Evolutionary conservation across 2,888 invertebrate species (phyloP).

Genomic region (Hydroisotoma schaefferi): DNA sequence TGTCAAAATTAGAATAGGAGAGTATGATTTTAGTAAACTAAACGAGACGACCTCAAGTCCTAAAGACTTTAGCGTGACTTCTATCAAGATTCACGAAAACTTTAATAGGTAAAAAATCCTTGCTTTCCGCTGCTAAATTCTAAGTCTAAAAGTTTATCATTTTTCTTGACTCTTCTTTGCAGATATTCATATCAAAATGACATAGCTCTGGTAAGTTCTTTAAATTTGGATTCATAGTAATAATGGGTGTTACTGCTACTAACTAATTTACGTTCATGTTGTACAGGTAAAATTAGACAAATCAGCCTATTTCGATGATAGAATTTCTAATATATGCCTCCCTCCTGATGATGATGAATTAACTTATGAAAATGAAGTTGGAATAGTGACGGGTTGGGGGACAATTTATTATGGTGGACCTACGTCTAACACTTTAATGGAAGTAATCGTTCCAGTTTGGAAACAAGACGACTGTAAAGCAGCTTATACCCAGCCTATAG

Average conservation of each 20-base stretch:
- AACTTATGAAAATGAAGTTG: constrained; percentile 61
- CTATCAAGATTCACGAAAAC: constrained; percentile 64
- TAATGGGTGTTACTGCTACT: background rate
- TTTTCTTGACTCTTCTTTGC: background rate
- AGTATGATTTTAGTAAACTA: constrained; percentile 67
- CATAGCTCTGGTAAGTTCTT: constrained; percentile 62
- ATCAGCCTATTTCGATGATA: constrained; percentile 51
- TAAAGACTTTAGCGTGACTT: constrained; percentile 63
- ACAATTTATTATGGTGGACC: constrained; percentile 67
- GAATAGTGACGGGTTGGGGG: constrained; percentile 61
- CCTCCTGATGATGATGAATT: constrained; percentile 63
- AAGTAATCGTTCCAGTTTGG: constrained; percentile 77
- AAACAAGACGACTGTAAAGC: constrained; percentile 62
- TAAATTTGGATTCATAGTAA: background rate
- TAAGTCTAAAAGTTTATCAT: background rate
- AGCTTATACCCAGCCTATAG: constrained; percentile 62
- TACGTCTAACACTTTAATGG: constrained; percentile 65
- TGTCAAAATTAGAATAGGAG: constrained; percentile 70
- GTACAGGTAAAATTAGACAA: constrained; percentile 25
- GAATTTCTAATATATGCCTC: constrained; percentile 80
- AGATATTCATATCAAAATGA: constrained; percentile 67
- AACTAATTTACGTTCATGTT: background rate
- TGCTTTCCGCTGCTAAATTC: background rate
- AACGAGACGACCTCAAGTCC: constrained; percentile 65
- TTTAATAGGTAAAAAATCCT: constrained; percentile 57